Evolutionary conservation across 2,888 invertebrate species (phyloP).

Genomic region (Zaprionus obscuricornis): DNA sequence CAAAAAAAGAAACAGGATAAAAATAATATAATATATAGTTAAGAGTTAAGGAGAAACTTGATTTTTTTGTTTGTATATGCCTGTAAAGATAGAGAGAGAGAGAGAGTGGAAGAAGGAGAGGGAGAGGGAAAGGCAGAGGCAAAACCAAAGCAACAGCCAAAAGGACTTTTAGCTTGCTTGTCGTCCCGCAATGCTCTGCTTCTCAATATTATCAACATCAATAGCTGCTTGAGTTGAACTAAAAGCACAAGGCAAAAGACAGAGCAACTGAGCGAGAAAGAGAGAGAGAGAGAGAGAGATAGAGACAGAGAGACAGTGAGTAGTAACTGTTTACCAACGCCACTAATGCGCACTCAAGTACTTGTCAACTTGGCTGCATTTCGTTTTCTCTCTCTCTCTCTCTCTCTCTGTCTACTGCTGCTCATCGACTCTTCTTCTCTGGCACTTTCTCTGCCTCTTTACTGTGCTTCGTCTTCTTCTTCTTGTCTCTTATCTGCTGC

Average conservation of each 20-base stretch:
- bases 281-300: neutral
- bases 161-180: neutral
- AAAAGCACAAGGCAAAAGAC: neutral
- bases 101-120: neutral
- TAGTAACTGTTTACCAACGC: conserved; percentile 49
- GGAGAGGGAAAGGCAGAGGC: neutral
- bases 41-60: conserved; percentile 31
- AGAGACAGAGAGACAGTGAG: conserved; percentile 7
- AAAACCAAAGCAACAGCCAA: neutral
- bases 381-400: conserved; percentile 4
- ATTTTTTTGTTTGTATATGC: neutral
- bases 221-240: too few species aligned
- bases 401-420: conserved; percentile 11
- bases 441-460: conserved; percentile 23
- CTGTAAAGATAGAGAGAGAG: neutral
- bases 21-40: conserved; percentile 9
- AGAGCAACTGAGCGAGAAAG: neutral
- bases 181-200: too few species aligned
- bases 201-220: too few species aligned
- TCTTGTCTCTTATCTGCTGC: neutral
- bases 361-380: conserved; percentile 61
- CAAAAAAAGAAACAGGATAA: conserved; percentile 6
- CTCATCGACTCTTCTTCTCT: conserved; percentile 23
- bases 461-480: too few species aligned
- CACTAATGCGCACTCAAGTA: conserved; percentile 70